A percentile compares a stretch with the other conserved stretches of the same genome.
Conservation (phyloP, 1,140 invertebrate species). For the Diorhabda sublineata region DNA sequence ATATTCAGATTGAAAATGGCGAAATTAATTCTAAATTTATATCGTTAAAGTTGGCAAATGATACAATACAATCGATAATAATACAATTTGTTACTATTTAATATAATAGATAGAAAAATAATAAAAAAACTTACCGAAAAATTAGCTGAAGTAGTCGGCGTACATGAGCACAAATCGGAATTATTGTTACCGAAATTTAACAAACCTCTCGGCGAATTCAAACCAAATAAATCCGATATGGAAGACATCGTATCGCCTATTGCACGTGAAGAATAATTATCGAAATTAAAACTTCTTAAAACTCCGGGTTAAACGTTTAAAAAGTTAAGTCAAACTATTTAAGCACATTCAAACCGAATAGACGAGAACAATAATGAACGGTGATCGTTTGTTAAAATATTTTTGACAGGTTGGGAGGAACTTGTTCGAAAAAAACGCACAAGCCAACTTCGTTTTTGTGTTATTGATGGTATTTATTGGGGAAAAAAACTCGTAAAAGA, state of each 20-base stretch:
- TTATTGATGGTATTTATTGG: neutral
- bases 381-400: slow-evolving; percentile 12
- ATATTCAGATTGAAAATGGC: neutral
- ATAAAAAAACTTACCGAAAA: slow-evolving; percentile 39
- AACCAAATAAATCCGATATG: slow-evolving; percentile 53
- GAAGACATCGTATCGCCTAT: slow-evolving; percentile 46
- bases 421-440: slow-evolving; percentile 8
- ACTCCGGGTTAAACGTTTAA: slow-evolving; percentile 29
- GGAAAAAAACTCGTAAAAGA: slow-evolving; percentile 3
- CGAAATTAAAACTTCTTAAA: slow-evolving; percentile 23
- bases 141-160: slow-evolving; percentile 38
- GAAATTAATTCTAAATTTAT: slow-evolving; percentile 8
- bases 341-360: slow-evolving; percentile 18
- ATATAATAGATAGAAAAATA: neutral
- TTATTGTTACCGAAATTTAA: slow-evolving; percentile 41
- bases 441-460: slow-evolving; percentile 16
- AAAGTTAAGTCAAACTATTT: slow-evolving; percentile 30
- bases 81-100: too few species aligned
- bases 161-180: slow-evolving; percentile 32
- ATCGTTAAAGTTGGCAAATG: slow-evolving; percentile 7
- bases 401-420: slow-evolving; percentile 9
- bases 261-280: slow-evolving; percentile 27
- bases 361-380: slow-evolving; percentile 23
- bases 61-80: too few species aligned
- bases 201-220: slow-evolving; percentile 52